Percentiles rank a stretch among this genome's conserved stretches.
These are phyloP conservation scores for Heliconius aoede DNA, from an alignment of 2,888 invertebrate genomes.

Conservation along the genomic window DNA sequence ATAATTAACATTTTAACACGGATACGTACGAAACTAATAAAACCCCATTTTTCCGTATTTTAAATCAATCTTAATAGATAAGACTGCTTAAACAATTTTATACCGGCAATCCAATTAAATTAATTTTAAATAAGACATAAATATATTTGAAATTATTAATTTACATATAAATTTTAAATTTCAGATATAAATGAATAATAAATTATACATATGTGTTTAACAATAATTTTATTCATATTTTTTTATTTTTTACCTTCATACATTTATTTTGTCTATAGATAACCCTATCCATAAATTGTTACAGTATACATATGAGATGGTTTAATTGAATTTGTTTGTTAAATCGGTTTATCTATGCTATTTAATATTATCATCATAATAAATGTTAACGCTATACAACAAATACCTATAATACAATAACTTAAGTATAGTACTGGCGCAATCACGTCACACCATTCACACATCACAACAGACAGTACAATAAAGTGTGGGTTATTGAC, in stretches of 20 bases:
- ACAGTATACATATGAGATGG: too few species aligned
- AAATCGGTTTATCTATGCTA: too few species aligned
- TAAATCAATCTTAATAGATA: not conserved
- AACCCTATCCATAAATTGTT: too few species aligned
- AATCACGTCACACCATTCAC: constrained; percentile 40
- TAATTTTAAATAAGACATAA: not conserved
- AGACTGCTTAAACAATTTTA: not conserved
- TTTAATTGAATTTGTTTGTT: too few species aligned
- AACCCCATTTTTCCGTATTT: not conserved
- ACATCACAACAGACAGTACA: constrained; percentile 44
- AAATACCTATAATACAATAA: not conserved
- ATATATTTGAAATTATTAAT: not conserved
- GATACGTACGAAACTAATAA: not conserved
- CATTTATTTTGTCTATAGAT: too few species aligned
- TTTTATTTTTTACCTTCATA: too few species aligned
- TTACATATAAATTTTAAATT: not conserved
- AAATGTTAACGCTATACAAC: too few species aligned
- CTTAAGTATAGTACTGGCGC: not conserved
- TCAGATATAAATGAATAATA: not conserved
- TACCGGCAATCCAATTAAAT: not conserved
- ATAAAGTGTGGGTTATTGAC: constrained; percentile 47
- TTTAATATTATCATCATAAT: too few species aligned
- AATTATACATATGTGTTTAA: not conserved
- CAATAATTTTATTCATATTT: not conserved
- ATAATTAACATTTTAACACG: not conserved